Base-by-base conservation (phyloP, 2,888 invertebrate species). In the Nomada goodeniana region DNA sequence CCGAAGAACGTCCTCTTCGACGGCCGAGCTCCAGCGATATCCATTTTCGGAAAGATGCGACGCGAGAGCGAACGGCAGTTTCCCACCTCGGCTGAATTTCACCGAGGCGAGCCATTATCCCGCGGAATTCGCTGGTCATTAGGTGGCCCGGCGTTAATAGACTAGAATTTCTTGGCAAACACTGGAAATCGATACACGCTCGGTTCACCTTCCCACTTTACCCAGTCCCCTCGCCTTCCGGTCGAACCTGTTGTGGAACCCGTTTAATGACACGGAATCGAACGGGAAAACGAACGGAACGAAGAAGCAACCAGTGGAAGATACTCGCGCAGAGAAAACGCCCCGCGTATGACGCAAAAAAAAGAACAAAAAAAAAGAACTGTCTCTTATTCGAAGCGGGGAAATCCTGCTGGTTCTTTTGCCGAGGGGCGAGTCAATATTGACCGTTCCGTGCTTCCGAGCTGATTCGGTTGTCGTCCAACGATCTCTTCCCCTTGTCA, bases 311-410 rank as follows among this genome's bases (percentile, higher is more conserved):
- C 80, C 80, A 57, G 82, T 76, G 76, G 73, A 71, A 57, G 26
- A 53, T 44, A 61, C 52, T 42, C 20, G 23, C 10, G 72, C 74
- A 84, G 88, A 88, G 87, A 86, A 86, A 89, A 86, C 84, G 86
- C 72, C 80, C 63, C 72, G 73, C 80, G 69, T 50, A 68, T 81
- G 84, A 90, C 90, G 2, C 26, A 26, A 26, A 26, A 26, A 26
- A 23, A 26, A 26, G 2, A 26, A 26, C 1, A 26, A 26, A 26
- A 26, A 90, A 90, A 90, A 89, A 88, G 18, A 89, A 36, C 36
- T 36, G 82, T 83, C 72, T 60, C 60, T 76, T 82, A 88, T 83
- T 88, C 82, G 87, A 82, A 84, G 86, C 86, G 88, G 85, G 88
- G 86, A 88, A 90, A 89, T 89, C 84, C 84, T 55, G 83, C 82